A percentile compares a stretch with the other conserved stretches of the same genome.
Evolutionary conservation across 2,888 invertebrate species (phyloP).

Genomic region (Labia minor): DNA sequence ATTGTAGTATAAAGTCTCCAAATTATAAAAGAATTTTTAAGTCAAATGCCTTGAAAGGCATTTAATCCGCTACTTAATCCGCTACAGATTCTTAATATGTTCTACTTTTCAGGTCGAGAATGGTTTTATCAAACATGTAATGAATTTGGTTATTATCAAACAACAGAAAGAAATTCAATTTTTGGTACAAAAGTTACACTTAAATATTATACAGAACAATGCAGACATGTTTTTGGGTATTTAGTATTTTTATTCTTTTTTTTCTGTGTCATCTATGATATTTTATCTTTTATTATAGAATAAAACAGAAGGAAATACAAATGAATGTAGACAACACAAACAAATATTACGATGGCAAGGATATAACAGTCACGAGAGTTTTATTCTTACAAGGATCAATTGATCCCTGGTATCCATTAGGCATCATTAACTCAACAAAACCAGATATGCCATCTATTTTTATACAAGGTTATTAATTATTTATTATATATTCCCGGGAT

Average conservation of each 20-base stretch:
- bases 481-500: too few species aligned
- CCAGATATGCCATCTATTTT: slow-evolving; percentile 35
- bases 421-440: slow-evolving; percentile 34
- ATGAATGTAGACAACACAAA: neutral
- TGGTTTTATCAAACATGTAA: slow-evolving; percentile 24
- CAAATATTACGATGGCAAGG: slow-evolving; percentile 34
- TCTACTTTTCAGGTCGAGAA: slow-evolving; percentile 33
- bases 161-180: slow-evolving; percentile 36
- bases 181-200: slow-evolving; percentile 35
- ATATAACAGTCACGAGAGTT: slow-evolving; percentile 34
- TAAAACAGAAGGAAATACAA: slow-evolving; percentile 7
- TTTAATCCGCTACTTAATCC: too few species aligned
- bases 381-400: slow-evolving; percentile 40
- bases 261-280: neutral
- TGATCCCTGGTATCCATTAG: slow-evolving; percentile 43
- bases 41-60: too few species aligned
- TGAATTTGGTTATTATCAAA: slow-evolving; percentile 24
- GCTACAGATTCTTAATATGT: too few species aligned
- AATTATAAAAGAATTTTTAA: too few species aligned
- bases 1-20: too few species aligned
- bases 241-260: slow-evolving; percentile 27
- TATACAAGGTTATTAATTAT: slow-evolving; percentile 33
- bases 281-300: neutral
- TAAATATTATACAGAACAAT: slow-evolving; percentile 34
- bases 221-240: slow-evolving; percentile 33